These are phyloP conservation scores for Boleophthalmus pectinirostris DNA, from an alignment of 2,113 vertebrate species.

Conservation along the genomic window DNA sequence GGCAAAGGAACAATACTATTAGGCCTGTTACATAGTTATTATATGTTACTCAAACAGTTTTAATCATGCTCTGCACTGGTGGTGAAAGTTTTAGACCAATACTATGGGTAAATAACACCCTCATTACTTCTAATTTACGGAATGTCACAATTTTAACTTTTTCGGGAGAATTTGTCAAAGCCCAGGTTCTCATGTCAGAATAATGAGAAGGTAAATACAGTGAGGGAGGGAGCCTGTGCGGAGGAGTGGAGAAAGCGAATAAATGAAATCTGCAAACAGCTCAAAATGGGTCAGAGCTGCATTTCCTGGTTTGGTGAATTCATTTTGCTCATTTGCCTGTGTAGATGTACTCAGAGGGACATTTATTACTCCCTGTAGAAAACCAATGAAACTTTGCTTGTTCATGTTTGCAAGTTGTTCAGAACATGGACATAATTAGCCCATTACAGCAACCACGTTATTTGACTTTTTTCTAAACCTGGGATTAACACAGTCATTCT, in stretches of 20 bases:
- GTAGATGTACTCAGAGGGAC: conserved; percentile 24
- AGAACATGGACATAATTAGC: not conserved
- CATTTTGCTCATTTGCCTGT: conserved; percentile 13
- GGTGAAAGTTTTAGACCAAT: no score
- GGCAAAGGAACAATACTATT: no score
- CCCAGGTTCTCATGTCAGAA: conserved; percentile 56
- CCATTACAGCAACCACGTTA: not conserved
- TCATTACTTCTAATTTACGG: not conserved
- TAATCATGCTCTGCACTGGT: no score
- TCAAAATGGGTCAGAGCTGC: conserved; percentile 63
- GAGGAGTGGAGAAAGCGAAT: conserved; percentile 27
- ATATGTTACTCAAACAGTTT: no score
- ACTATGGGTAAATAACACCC: no score
- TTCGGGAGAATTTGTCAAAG: conserved; percentile 14
- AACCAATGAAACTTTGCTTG: conserved; percentile 41
- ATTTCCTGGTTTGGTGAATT: conserved; percentile 25
- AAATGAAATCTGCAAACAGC: conserved; percentile 55
- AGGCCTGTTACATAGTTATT: no score
- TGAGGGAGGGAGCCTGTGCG: conserved; percentile 36
- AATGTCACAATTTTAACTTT: not conserved
- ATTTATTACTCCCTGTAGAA: conserved; percentile 29
- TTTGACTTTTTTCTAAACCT: not conserved
- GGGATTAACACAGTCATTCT: not conserved
- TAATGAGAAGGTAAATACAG: conserved; percentile 62
- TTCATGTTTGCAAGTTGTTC: conserved; percentile 32